Evolutionary conservation across 1,140 invertebrate genomes (phyloP).

Genomic region (Ephestia elutella): DNA sequence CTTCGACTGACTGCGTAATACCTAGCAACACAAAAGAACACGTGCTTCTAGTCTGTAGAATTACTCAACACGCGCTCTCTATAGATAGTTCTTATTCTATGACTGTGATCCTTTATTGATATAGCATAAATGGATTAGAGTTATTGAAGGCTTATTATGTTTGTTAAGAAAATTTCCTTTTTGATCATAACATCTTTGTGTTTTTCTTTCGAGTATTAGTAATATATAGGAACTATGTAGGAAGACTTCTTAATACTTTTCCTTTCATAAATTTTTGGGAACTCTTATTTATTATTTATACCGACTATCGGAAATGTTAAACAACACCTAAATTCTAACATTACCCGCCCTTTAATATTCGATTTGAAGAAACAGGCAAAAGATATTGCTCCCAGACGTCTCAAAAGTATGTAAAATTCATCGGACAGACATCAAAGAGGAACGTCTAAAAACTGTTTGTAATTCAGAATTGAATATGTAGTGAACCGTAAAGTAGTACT

Average conservation of each 20-base stretch:
- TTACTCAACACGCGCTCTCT: no score
- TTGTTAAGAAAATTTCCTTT: background rate
- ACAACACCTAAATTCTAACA: no score
- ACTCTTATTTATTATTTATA: no score
- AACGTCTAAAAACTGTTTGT: background rate
- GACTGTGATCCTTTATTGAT: slow-evolving; percentile 36
- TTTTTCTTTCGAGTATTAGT: no score
- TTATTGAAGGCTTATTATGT: background rate
- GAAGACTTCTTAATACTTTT: no score
- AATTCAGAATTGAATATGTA: slow-evolving; percentile 9
- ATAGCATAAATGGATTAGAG: slow-evolving; percentile 7
- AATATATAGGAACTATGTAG: no score
- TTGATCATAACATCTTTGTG: background rate
- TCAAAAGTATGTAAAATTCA: slow-evolving; percentile 1
- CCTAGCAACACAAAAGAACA: no score
- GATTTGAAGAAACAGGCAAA: background rate
- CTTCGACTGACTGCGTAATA: no score
- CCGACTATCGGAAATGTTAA: no score
- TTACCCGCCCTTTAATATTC: background rate
- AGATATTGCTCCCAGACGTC: background rate
- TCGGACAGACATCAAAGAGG: slow-evolving; percentile 1
- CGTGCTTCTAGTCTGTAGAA: no score
- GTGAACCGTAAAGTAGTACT: slow-evolving; percentile 4
- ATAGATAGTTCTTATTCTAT: slow-evolving; percentile 17
- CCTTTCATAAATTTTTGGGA: no score